A percentile compares a stretch with the other conserved stretches of the same genome.
These are phyloP conservation scores for Bettongia penicillata DNA, from an alignment of 2,113 vertebrate species.

Conservation along the genomic window DNA sequence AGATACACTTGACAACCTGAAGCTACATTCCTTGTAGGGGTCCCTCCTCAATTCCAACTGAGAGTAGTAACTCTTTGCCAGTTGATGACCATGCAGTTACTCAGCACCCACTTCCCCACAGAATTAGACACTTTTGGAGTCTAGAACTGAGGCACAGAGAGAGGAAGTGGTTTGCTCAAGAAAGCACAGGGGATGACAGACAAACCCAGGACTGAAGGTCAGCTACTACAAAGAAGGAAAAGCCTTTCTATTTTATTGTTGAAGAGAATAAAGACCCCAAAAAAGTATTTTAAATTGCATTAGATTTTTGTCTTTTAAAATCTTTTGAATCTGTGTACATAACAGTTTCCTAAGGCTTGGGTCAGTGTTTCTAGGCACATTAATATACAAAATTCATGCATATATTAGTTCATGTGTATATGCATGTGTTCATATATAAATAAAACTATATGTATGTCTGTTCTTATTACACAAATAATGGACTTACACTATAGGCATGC, in stretches of 20 bases:
- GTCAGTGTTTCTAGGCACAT: not conserved
- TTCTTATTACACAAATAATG: not conserved
- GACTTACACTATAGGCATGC: not conserved
- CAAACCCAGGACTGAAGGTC: not conserved
- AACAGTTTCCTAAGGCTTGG: not conserved
- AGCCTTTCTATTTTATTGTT: not conserved
- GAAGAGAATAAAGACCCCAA: not conserved
- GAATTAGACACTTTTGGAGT: not conserved
- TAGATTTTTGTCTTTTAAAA: not conserved
- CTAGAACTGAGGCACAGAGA: not conserved
- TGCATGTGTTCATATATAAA: not conserved
- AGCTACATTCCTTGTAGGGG: not conserved
- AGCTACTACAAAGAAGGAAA: not conserved
- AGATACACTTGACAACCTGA: not conserved
- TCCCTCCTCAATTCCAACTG: not conserved
- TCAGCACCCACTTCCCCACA: not conserved
- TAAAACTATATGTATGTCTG: not conserved
- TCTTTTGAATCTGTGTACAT: not conserved
- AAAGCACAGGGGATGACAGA: too few species aligned
- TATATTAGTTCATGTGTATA: not conserved
- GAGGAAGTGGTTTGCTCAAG: not conserved
- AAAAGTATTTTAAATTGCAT: not conserved
- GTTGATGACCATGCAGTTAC: fast-evolving
- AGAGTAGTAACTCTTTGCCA: not conserved
- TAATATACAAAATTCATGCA: not conserved